These are phyloP conservation scores for Platalea minor DNA, from an alignment of 2,797 vertebrate genomes.

Conservation along the genomic window DNA sequence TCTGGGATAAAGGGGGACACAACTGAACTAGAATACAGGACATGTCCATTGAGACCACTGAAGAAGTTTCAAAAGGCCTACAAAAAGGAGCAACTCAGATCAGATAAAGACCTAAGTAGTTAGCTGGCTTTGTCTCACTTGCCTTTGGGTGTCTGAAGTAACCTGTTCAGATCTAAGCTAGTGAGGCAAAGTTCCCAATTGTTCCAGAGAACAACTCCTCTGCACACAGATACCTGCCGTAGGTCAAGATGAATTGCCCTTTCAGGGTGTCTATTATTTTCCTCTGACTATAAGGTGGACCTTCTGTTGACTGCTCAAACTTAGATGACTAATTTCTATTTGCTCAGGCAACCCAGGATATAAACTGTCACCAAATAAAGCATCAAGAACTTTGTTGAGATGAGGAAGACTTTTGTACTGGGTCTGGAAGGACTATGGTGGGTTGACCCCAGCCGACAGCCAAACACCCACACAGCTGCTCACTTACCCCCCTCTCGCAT, in stretches of 20 bases:
- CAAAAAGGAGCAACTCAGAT: not conserved
- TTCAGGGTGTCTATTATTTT: not conserved
- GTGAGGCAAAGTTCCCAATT: not conserved
- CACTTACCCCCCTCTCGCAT: rapidly evolving
- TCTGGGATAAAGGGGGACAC: not conserved
- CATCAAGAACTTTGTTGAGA: not conserved
- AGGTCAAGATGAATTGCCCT: not conserved
- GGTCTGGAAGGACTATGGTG: not conserved
- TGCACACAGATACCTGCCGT: not conserved
- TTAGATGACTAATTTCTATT: not conserved
- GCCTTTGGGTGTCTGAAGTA: not conserved
- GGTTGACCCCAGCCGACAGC: not conserved
- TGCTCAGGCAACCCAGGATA: not conserved
- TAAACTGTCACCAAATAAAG: not conserved
- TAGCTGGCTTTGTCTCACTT: not conserved
- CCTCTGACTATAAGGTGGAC: not conserved
- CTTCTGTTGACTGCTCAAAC: not conserved
- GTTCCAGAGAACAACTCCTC: not conserved
- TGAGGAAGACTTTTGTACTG: not conserved
- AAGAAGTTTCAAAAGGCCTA: not conserved
- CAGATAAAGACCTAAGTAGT: not conserved
- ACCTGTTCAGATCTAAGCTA: not conserved
- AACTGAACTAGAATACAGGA: not conserved
- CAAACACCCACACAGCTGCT: not conserved
- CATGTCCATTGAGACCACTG: not conserved